These are phyloP conservation scores for Lathronympha strigana DNA, from an alignment of 2,888 invertebrate species.

Conservation along the genomic window DNA sequence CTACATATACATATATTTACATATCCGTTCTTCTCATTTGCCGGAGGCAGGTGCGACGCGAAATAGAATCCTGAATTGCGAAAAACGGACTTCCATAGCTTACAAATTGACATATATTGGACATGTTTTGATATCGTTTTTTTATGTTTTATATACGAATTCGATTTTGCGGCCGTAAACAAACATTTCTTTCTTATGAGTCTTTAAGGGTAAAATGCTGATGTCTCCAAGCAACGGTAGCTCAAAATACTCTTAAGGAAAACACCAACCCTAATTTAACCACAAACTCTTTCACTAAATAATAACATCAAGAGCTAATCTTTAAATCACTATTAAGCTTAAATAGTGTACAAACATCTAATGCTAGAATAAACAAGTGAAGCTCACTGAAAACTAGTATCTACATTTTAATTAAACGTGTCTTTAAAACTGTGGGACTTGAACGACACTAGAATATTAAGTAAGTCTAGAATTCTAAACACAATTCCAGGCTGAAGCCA, in stretches of 20 bases:
- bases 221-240: no score
- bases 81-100: constrained; percentile 34
- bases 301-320: not conserved
- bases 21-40: constrained; percentile 29
- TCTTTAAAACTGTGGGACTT: constrained; percentile 18
- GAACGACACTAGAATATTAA: constrained; percentile 36
- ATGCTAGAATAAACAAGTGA: not conserved
- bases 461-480: constrained; percentile 32
- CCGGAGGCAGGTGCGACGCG: constrained; percentile 31
- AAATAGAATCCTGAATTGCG: constrained; percentile 37
- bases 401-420: constrained; percentile 32
- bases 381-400: constrained; percentile 16
- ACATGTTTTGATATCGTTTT: constrained; percentile 30
- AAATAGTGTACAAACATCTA: not conserved
- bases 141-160: constrained; percentile 12
- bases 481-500: constrained; percentile 23
- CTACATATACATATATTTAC: constrained; percentile 27
- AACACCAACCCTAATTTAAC: no score
- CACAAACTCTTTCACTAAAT: no score
- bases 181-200: not conserved
- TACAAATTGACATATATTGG: constrained; percentile 36
- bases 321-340: not conserved
- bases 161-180: constrained; percentile 18
- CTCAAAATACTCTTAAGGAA: no score
- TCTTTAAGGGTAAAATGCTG: no score